Evolutionary conservation across 2,888 invertebrate species (phyloP).

Genomic region (Syrphus vitripennis): DNA sequence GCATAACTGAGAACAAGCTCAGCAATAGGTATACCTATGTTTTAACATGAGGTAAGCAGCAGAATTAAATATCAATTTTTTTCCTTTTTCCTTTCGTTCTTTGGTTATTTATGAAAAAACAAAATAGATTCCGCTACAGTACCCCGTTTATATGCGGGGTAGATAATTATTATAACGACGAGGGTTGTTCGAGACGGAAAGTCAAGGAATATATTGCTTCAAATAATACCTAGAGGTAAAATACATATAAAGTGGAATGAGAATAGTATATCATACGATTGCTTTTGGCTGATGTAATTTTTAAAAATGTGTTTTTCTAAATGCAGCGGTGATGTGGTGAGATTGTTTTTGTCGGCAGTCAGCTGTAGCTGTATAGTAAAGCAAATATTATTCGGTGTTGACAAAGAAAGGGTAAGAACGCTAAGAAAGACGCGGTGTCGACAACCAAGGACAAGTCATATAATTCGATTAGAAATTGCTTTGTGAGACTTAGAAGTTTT

Average conservation of each 20-base stretch:
- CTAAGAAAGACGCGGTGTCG: slow-evolving; percentile 28
- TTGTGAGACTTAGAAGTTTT: background rate
- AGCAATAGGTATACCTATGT: background rate
- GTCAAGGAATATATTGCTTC: background rate
- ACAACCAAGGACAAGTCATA: slow-evolving; percentile 35
- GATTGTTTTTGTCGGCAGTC: background rate
- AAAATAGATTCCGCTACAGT: slow-evolving; percentile 37
- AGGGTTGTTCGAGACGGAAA: slow-evolving; percentile 47
- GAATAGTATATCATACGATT: slow-evolving; percentile 11
- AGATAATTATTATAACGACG: slow-evolving; percentile 11
- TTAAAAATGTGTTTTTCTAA: slow-evolving; percentile 44
- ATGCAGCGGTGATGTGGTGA: slow-evolving; percentile 9
- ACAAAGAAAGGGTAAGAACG: slow-evolving; percentile 34
- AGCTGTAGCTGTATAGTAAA: background rate
- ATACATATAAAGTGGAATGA: background rate
- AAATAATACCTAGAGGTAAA: background rate
- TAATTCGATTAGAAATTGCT: slow-evolving; percentile 9
- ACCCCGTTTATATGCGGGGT: slow-evolving; percentile 20
- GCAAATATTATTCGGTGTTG: slow-evolving; percentile 21
- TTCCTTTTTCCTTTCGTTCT: background rate
- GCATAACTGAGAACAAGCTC: background rate
- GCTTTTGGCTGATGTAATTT: slow-evolving; percentile 60
- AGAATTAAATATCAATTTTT: slow-evolving; percentile 48
- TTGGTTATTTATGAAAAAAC: slow-evolving; percentile 39
- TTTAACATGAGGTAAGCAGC: slow-evolving; percentile 62